Evolutionary conservation across 2,888 invertebrate genomes (phyloP).

Genomic region (Mesorhabditis sp.): DNA sequence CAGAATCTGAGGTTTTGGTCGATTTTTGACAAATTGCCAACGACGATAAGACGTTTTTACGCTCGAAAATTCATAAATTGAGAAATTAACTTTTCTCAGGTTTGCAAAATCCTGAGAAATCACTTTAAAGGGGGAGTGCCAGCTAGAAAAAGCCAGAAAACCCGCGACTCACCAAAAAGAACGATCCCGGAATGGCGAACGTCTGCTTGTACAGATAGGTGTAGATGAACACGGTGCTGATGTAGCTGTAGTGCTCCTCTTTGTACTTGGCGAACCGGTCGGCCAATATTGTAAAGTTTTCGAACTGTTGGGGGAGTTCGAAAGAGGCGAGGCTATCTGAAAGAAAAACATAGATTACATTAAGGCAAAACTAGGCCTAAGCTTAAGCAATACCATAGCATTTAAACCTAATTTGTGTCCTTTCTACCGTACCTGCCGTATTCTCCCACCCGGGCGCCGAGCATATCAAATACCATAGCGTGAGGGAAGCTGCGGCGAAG

Average conservation of each 20-base stretch:
- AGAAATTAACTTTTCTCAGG: too few species aligned
- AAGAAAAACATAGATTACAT: slow-evolving; percentile 4
- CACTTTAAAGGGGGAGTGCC: too few species aligned
- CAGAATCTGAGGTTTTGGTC: too few species aligned
- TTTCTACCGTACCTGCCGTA: background rate
- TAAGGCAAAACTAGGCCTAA: background rate
- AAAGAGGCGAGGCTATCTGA: slow-evolving; percentile 33
- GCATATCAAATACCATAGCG: slow-evolving; percentile 51
- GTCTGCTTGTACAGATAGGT: slow-evolving; percentile 68
- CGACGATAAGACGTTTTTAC: too few species aligned
- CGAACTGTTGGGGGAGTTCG: slow-evolving; percentile 54
- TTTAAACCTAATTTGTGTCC: background rate
- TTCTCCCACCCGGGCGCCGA: slow-evolving; percentile 53
- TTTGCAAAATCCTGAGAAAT: too few species aligned
- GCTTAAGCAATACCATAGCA: background rate
- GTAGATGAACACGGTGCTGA: slow-evolving; percentile 63
- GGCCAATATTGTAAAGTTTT: slow-evolving; percentile 55
- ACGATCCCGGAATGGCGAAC: slow-evolving; percentile 69
- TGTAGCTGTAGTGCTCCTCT: slow-evolving; percentile 62
- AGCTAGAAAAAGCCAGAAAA: background rate
- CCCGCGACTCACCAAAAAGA: slow-evolving; percentile 64
- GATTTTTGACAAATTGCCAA: too few species aligned
- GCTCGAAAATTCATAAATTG: too few species aligned
- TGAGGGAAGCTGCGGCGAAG: slow-evolving; percentile 47
- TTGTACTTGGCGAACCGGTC: slow-evolving; percentile 61